Base-by-base conservation (phyloP, 2,797 vertebrate genomes). In the Salmo trutta region DNA sequence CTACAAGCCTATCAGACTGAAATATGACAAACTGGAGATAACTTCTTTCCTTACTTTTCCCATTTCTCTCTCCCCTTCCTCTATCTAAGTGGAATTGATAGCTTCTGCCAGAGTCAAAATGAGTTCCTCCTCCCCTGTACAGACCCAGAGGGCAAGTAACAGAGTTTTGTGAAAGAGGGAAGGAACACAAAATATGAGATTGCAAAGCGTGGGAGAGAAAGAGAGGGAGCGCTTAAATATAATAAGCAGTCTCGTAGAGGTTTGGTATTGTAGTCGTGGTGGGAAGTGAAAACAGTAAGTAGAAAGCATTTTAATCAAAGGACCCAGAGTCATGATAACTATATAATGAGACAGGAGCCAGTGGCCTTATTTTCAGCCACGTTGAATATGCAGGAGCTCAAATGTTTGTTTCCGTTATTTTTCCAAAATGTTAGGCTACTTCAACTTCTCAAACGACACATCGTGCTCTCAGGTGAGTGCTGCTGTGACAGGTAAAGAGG, bases 11-110 rank as follows among this genome's bases (percentile, higher is more conserved):
- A 59, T n/a, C 56, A 16, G 19, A 47, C 41, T 47, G 41, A 47
- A 47, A 47, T 47, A 47, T 0, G 41, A 47, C 41, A 47, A 47
- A 47, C 41, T 47, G 10, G 14, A 47, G 10, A 47, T 2, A 24
- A 24, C 24, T 5, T 33, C 59, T 33, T 67, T 16, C 47, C 36
- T 36, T 36, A 12, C 33, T 59, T 65, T 27, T 5, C 8, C 27
- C 3, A 64, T 10, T 65, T 52, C 21, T 67, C 64, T 66, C 47
- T 73, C 31, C 66, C 68, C 62, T n/a, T 12, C n/a, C 24, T 87
- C 89, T 82, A 86, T 87, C 89, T 82, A 86, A 87, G 51, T 53
- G 8, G 1, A 68, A 79, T 70, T 71, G 41, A 79, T 85, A 74
- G 73, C 62, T 64, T 36, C 1, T 76, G 5, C 68, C 1, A 1